phyloP scores from a whole-genome alignment of 2,888 invertebrate genomes.

The Furcula furcula region DNA sequence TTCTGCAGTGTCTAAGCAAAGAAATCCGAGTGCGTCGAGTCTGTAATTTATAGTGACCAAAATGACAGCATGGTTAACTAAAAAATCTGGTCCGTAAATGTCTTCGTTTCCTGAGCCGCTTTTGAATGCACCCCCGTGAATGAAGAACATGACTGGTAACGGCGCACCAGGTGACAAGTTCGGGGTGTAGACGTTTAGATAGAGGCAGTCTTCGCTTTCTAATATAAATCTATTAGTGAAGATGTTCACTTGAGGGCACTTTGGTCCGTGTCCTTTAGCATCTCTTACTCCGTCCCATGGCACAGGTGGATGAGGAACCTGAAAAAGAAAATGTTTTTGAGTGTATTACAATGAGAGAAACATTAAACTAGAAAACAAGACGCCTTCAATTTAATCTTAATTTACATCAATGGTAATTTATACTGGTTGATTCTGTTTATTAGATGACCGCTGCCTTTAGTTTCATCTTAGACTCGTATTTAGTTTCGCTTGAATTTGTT shows the following conservation, averaged over 20 bases:
- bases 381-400: too few species aligned
- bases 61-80: constrained; percentile 74
- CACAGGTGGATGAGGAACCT: constrained; percentile 29
- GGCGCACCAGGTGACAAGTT: constrained; percentile 25
- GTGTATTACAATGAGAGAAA: too few species aligned
- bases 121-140: constrained; percentile 50
- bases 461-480: too few species aligned
- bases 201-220: constrained; percentile 51
- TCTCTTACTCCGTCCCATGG: constrained; percentile 46
- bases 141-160: constrained; percentile 52
- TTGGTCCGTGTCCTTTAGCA: constrained; percentile 47
- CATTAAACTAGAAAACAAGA: too few species aligned
- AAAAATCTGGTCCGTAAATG: constrained; percentile 77
- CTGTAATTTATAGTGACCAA: constrained; percentile 81
- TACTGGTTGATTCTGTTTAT: too few species aligned
- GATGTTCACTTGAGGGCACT: constrained; percentile 46
- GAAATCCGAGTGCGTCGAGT: constrained; percentile 76
- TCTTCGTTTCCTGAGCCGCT: constrained; percentile 59
- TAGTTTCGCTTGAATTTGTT: too few species aligned
- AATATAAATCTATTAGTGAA: constrained; percentile 25
- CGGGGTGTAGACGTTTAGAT: constrained; percentile 50
- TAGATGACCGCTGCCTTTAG: too few species aligned
- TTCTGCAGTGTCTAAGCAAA: constrained; percentile 74
- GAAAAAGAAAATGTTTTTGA: too few species aligned
- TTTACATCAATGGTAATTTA: too few species aligned